Base-by-base conservation (phyloP, 2,888 invertebrate genomes). In the Brenthis hecate region DNA sequence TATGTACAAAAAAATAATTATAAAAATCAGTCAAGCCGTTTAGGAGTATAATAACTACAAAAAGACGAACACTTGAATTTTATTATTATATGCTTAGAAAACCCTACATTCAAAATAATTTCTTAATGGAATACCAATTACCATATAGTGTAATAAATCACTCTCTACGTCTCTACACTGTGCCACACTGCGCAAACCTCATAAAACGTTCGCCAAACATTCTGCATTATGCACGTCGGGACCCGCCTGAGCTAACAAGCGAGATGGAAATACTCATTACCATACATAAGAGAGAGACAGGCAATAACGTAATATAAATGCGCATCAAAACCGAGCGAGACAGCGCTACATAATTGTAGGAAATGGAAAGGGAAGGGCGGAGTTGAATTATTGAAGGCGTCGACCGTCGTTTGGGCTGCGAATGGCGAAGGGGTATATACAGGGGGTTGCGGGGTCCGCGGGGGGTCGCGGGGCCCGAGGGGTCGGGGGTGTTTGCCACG, bases 401-500 rank as follows among this genome's bases (percentile, higher is more conserved):
- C 87, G 89, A 85, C 86, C 89, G 90, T 88, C 89, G 87, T 87
- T 89, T 89, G 81, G 87, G 85, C 87, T 80, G 87, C 83, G 84
- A 85, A 81, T 81, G 85, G 66, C 70, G 73, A 67, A 69, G 70
- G 72, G 71, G 68, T 73, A 36, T 47, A 61, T 32, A 8, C 23
- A 5, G 53, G 65, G 71, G 70, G 65, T 68, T 68, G 74, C 74
- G 70, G 75, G 73, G 72, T 70, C 65, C 72, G 72, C 69, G 75
- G 69, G 66, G 72, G 72, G 69, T 65, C 66, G 71, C 74, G 71
- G 73, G 73, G 73, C 70, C 64, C 71, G 72, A 67, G 74, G 63
- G 62, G 69, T 23, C 72, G 69, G 72, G 72, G 72, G 66, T 75
- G 77, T 78, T 75, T 77, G 78, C 74, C 74, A 58, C 70, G 71